Evolutionary conservation across 1,140 invertebrate species (phyloP).

Genomic region (Hypothenemus hampei): DNA sequence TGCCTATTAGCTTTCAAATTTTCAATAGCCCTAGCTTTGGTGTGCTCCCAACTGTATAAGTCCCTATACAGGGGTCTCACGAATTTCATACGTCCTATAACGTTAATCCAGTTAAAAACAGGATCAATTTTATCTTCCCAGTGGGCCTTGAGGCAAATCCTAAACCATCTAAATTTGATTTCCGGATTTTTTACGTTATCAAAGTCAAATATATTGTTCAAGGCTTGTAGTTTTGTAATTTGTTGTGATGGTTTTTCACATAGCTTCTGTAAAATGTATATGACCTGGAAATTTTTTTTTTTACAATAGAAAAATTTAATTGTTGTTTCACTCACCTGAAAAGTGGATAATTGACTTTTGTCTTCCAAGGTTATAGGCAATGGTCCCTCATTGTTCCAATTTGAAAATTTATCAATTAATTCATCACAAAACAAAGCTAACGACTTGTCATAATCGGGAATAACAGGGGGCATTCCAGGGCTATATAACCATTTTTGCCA

Average conservation of each 20-base stretch:
- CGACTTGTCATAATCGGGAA: constrained; percentile 73
- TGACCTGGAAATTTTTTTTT: constrained; percentile 67
- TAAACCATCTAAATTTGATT: constrained; percentile 76
- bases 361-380: constrained; percentile 50
- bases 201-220: constrained; percentile 68
- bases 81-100: constrained; percentile 87
- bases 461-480: constrained; percentile 80
- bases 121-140: constrained; percentile 60
- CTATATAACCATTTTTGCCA: constrained; percentile 82
- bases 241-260: constrained; percentile 45
- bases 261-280: constrained; percentile 68
- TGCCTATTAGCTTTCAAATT: constrained; percentile 66
- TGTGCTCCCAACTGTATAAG: constrained; percentile 73
- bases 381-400: constrained; percentile 47
- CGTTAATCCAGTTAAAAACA: constrained; percentile 72
- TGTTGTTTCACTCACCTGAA: constrained; percentile 58
- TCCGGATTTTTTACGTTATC: constrained; percentile 68
- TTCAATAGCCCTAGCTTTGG: constrained; percentile 61
- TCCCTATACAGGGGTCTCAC: constrained; percentile 82
- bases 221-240: constrained; percentile 52
- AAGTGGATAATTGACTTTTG: constrained; percentile 54
- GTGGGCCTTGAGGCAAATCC: constrained; percentile 67
- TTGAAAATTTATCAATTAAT: constrained; percentile 54
- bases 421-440: constrained; percentile 60
- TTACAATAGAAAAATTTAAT: too few species aligned